These are phyloP conservation scores for Agapornis roseicollis DNA, from an alignment of 2,113 vertebrate genomes.

Conservation along the genomic window DNA sequence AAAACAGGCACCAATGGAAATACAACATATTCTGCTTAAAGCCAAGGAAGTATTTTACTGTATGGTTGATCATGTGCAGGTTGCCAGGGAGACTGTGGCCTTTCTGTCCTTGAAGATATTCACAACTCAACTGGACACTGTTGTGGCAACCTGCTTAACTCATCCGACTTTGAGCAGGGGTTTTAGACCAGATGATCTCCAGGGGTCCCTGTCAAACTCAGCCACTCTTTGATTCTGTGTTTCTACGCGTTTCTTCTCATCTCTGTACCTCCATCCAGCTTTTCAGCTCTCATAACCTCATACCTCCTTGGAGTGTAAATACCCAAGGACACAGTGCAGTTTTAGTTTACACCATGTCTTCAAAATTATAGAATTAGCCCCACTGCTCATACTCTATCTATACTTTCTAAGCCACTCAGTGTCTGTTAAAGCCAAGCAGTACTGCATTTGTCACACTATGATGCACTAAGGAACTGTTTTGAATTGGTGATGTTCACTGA, in stretches of 20 bases:
- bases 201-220: neutral
- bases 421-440: neutral
- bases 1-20: neutral
- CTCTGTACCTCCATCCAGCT: neutral
- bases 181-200: neutral
- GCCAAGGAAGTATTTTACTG: neutral
- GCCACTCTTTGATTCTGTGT: neutral
- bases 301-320: neutral
- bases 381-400: neutral
- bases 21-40: neutral
- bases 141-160: fast-evolving
- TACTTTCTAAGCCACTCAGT: neutral
- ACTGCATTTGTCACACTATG: neutral
- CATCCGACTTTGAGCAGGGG: neutral
- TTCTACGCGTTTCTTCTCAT: neutral
- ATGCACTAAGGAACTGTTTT: neutral
- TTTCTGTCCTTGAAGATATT: neutral
- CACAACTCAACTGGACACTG: neutral
- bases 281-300: neutral
- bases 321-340: neutral
- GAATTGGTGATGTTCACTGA: neutral
- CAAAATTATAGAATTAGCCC: neutral
- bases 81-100: neutral
- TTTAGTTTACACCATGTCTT: neutral
- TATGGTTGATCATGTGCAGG: neutral